Percentiles rank a stretch among this genome's conserved stretches.
Conservation (phyloP, 2,797 vertebrate genomes). For the Melopsittacus undulatus region DNA sequence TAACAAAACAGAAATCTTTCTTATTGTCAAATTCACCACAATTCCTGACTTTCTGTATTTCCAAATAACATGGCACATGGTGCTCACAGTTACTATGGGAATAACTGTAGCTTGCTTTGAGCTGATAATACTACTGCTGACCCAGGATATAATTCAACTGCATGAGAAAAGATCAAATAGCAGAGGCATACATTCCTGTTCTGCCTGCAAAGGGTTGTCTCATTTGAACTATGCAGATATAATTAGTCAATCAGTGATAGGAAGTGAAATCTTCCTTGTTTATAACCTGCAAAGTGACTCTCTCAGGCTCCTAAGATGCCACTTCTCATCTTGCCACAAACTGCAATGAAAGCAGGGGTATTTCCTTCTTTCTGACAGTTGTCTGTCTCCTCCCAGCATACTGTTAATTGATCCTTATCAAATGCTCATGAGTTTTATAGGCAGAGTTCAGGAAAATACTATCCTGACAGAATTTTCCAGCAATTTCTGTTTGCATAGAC, state of each 20-base stretch:
- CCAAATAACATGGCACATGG: neutral
- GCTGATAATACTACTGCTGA: neutral
- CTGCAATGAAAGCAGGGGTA: neutral
- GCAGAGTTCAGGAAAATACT: neutral
- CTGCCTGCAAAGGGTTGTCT: neutral
- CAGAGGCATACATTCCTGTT: neutral
- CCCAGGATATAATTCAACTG: neutral
- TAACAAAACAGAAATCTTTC: neutral
- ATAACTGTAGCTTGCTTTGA: neutral
- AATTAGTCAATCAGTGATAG: constrained; percentile 13
- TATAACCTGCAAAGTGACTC: neutral
- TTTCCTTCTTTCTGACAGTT: neutral
- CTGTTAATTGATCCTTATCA: neutral
- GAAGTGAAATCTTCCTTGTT: neutral
- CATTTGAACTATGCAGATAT: constrained; percentile 17
- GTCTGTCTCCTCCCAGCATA: neutral
- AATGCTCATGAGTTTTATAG: neutral
- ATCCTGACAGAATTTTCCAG: neutral
- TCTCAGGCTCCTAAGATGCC: neutral
- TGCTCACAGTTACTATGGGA: neutral
- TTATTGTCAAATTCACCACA: neutral
- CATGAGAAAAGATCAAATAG: neutral
- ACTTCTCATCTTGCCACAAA: neutral
- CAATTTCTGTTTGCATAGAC: neutral
- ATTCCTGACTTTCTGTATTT: neutral